These are phyloP conservation scores for Peromyscus attwateri DNA, from an alignment of 2,797 vertebrate species.

Conservation along the genomic window DNA sequence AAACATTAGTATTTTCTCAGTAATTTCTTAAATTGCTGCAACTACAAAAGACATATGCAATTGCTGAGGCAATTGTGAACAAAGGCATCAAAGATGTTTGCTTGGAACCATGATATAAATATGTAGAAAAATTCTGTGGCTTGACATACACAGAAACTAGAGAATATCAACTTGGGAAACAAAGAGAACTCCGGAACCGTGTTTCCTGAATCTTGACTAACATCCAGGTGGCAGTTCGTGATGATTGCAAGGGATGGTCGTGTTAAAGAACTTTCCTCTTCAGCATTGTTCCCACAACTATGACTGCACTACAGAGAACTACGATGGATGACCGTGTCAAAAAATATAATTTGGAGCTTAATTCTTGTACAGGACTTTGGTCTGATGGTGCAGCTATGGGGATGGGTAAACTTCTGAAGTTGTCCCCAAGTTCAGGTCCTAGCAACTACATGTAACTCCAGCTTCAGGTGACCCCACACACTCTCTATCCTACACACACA, in stretches of 20 bases:
- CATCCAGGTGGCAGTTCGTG: neutral
- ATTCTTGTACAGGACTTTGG: neutral
- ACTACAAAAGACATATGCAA: neutral
- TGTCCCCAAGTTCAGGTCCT: neutral
- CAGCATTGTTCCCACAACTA: neutral
- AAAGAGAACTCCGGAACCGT: neutral
- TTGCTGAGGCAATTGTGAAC: neutral
- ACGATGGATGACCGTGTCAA: neutral
- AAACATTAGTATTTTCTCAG: neutral
- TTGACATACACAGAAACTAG: neutral
- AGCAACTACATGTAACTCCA: neutral
- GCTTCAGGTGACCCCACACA: neutral
- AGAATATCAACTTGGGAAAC: neutral
- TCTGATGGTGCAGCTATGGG: neutral
- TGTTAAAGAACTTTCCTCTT: neutral
- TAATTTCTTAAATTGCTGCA: neutral
- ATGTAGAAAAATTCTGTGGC: neutral
- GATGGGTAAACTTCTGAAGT: neutral
- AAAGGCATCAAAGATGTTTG: neutral
- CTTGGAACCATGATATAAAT: slow-evolving; percentile 2
- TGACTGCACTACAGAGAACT: neutral
- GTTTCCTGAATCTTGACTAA: neutral
- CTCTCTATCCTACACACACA: neutral
- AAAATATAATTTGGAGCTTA: neutral
- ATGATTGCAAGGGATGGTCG: neutral